Percentiles rank a stretch among this genome's conserved stretches.
phyloP scores from a whole-genome alignment of 2,113 vertebrate species.

The Natator depressus region DNA sequence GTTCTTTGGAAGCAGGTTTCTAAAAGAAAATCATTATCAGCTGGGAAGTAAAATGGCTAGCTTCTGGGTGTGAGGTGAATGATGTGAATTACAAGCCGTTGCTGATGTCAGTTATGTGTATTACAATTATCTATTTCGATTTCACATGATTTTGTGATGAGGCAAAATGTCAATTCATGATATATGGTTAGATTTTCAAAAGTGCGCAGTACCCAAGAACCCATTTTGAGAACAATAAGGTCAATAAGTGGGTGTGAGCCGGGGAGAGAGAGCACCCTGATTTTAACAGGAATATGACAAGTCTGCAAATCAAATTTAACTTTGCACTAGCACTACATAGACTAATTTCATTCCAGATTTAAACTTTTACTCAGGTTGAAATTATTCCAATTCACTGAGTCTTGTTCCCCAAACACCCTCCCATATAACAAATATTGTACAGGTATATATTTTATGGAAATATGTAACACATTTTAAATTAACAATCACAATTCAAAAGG shows the following conservation, averaged over 20 bases:
- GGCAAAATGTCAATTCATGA: background rate
- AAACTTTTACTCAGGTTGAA: background rate
- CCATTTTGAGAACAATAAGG: background rate
- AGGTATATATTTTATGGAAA: background rate
- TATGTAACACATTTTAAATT: background rate
- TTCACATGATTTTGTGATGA: background rate
- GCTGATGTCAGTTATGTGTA: slow-evolving; percentile 12
- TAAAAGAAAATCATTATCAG: slow-evolving; percentile 39
- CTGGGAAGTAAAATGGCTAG: background rate
- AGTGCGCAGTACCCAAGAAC: background rate
- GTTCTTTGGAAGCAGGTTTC: slow-evolving; percentile 1
- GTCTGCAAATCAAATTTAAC: background rate
- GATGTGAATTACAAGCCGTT: slow-evolving; percentile 28
- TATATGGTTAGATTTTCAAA: background rate
- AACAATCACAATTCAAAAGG: background rate
- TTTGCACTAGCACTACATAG: background rate
- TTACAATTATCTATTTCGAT: slow-evolving; percentile 12
- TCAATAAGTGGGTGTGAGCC: background rate
- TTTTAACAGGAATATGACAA: background rate
- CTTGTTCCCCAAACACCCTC: background rate
- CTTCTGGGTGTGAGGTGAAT: slow-evolving; percentile 19
- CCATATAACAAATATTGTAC: background rate
- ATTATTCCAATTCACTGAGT: background rate
- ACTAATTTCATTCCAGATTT: background rate
- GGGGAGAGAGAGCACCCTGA: background rate